Base-by-base conservation (phyloP, 1,140 invertebrate genomes). In the Philotrypesis tridentata region DNA sequence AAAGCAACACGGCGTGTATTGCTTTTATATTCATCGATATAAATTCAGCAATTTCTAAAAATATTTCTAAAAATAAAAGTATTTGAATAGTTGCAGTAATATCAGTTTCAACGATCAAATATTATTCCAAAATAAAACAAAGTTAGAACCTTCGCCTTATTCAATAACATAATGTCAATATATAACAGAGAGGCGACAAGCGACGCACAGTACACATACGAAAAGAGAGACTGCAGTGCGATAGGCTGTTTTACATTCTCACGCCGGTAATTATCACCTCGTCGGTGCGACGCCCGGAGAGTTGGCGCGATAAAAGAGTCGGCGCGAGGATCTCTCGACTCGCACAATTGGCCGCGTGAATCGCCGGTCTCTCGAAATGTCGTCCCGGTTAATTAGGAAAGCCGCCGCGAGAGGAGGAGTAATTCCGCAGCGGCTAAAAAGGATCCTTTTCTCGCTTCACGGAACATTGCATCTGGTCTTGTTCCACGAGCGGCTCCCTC, bases 231-330 rank as follows among this genome's bases (percentile, higher is more conserved):
- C 40, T 43, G 40, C 48, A 14, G 71, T 27, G 8, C 11, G 7
- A 14, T n/a, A n/a, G n/a, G 72, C 8, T 5, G 25, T 29, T 33
- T 37, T 67, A 77, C 84, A 85, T 86, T 89, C 87, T 87, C 88
- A 88, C 86, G 86, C 81, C 84, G 84, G 88, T 87, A 88, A 89
- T 89, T 89, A 89, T 89, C 87, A 82, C 84, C 80, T 76, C 60
- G 60, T 40, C 74, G 33, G 9, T 5, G 21, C 61, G 61, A 25
- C 9, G 48, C 48, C n/a, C 2, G 31, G 3, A 63, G n/a, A 23
- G 29, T 76, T 65, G 1, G 5, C 60, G 60, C 74, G 74, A 65
- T 65, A 65, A 65, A 65, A 65, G 63, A 17, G n/a, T n/a, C 23
- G 33, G 9, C 11, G 25, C 63, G 23, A 9, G 8, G 23, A 29